Percentiles rank a stretch among this genome's conserved stretches.
phyloP scores from a whole-genome alignment of 1,140 invertebrate species.

The Amyelois transitella region DNA sequence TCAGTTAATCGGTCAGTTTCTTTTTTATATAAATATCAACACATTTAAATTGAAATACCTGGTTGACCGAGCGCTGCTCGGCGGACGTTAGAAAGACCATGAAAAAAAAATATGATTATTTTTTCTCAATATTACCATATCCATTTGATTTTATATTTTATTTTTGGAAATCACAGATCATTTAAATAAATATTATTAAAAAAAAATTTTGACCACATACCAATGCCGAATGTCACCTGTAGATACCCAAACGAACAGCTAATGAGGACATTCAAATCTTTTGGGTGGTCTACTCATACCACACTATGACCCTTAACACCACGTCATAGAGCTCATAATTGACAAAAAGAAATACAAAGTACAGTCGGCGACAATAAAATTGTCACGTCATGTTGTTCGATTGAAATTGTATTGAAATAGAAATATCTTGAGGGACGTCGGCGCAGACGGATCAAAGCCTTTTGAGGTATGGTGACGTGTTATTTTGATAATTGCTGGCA shows the following conservation, averaged over 20 bases:
- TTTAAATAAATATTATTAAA: not conserved
- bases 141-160: too few relatives aligned
- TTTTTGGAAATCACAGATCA: too few relatives aligned
- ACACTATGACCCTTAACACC: not conserved
- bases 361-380: slow-evolving; percentile 24
- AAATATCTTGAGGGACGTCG: not conserved
- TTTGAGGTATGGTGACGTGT: not conserved
- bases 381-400: slow-evolving; percentile 30
- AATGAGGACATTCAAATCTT: not conserved
- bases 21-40: too few relatives aligned
- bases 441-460: not conserved
- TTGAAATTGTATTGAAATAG: not conserved
- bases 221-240: not conserved
- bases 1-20: too few relatives aligned
- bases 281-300: not conserved
- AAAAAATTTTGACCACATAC: too few relatives aligned
- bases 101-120: too few relatives aligned
- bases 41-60: too few relatives aligned
- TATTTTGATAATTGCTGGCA: not conserved
- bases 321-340: not conserved
- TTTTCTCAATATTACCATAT: too few relatives aligned
- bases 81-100: too few relatives aligned
- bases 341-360: slow-evolving; percentile 10
- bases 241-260: too few relatives aligned
- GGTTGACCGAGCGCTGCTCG: too few relatives aligned